Base-by-base conservation (phyloP, 2,888 invertebrate genomes). In the Helobdella robusta region DNA sequence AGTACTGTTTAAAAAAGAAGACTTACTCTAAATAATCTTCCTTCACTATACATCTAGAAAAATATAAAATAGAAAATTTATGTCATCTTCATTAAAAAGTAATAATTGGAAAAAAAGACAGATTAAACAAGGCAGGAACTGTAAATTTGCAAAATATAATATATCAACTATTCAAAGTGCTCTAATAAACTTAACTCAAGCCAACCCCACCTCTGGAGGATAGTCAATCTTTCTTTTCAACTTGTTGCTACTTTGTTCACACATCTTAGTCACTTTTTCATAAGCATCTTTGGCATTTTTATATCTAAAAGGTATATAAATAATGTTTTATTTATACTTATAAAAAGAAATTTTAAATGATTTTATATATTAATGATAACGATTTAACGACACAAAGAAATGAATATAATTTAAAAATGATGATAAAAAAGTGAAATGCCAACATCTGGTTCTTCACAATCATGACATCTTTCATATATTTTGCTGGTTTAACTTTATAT, bases 41-140 rank as follows among this genome's bases (percentile, higher is more conserved):
- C 62, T 50, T 48, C 50, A 28, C 50, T 50, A 34, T 62, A 62
- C 62, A 62, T 62, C 62, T 62, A 30, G n/a, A 50, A 50, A 30
- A 32, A 20, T 1, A n/a, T 23, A 40, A 25, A 40, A 25, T 5
- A 6, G 34, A 23, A 30, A 56, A 30, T 25, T 56, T 61, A 25
- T 46, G 44, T 20, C 5, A 20, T 40, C 44, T 8, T 5, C n/a
- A 11, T 36, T n/a, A 40, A 60, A 40, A 15, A 34, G 8, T 15
- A 46, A 15, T 40, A 36, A 44, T 40, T 40, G 20, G 20, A 40
- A 40, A 40, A 15, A 15, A 40, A 11, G n/a, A n/a, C n/a, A n/a
- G n/a, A n/a, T n/a, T n/a, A n/a, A n/a, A n/a, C n/a, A n/a, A n/a
- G n/a, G n/a, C n/a, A n/a, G n/a, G n/a, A n/a, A n/a, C n/a, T n/a